phyloP scores from a whole-genome alignment of 1,140 invertebrate species.

The Apis dorsata region DNA sequence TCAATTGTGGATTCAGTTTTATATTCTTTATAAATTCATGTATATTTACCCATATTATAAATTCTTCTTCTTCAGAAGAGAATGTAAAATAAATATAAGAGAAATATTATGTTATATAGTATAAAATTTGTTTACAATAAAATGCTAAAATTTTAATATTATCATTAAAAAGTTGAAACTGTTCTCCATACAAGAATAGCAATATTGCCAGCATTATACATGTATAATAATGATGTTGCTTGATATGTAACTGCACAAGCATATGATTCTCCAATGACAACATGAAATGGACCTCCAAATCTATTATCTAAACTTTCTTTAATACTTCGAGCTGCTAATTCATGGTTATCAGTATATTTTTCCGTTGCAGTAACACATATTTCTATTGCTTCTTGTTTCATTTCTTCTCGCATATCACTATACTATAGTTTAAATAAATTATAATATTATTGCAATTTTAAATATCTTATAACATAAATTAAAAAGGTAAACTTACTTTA shows the following conservation, averaged over 20 bases:
- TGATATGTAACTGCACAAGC: conserved; percentile 96
- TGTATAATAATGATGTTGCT: conserved; percentile 92
- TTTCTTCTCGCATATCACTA: conserved; percentile 95
- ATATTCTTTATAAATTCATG: neutral
- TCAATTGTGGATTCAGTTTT: neutral
- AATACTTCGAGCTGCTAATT: conserved; percentile 89
- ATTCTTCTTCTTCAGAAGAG: neutral
- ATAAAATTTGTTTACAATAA: neutral
- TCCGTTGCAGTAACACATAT: conserved; percentile 94
- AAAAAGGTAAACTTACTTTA: conserved; percentile 65
- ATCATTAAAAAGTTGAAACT: conserved; percentile 59
- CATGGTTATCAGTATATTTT: conserved; percentile 91
- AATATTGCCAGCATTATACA: conserved; percentile 95
- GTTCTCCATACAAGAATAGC: conserved; percentile 94
- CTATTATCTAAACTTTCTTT: conserved; percentile 97
- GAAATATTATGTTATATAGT: neutral
- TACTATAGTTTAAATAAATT: conserved; percentile 78
- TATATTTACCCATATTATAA: neutral
- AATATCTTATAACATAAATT: neutral
- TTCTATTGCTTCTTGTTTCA: conserved; percentile 93
- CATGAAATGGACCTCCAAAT: conserved; percentile 95
- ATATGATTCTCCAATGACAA: conserved; percentile 95
- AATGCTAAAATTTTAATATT: conserved; percentile 4
- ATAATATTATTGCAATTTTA: neutral
- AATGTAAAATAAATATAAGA: neutral